Conservation (phyloP, 1,140 invertebrate genomes). For the Lasioglossum baleicum region DNA sequence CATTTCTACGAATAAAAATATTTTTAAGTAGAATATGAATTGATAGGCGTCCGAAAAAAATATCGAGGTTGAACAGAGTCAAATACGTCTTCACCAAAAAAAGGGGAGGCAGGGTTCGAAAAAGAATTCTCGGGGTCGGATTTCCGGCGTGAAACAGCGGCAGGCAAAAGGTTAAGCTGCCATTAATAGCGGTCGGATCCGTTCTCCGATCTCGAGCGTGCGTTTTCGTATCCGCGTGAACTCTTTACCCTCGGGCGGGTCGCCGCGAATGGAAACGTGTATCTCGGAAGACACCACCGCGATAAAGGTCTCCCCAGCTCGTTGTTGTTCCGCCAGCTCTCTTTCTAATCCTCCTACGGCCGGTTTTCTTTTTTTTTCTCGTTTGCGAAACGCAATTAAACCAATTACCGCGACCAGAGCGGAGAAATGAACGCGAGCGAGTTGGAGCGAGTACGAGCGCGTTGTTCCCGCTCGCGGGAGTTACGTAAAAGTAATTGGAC, state of each 20-base stretch:
- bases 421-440: constrained; percentile 70
- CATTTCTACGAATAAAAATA: no score
- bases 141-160: no score
- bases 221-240: background rate
- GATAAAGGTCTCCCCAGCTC: constrained; percentile 20
- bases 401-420: constrained; percentile 75
- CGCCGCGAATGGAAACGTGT: background rate
- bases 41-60: no score
- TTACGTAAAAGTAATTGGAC: constrained; percentile 79
- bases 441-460: no score
- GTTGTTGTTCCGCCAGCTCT: constrained; percentile 16
- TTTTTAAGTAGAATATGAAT: no score
- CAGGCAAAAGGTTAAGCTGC: no score
- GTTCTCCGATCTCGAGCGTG: background rate
- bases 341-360: constrained; percentile 28
- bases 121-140: no score
- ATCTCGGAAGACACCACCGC: constrained; percentile 8
- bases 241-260: background rate
- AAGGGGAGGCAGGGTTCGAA: no score
- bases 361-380: constrained; percentile 30
- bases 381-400: constrained; percentile 76
- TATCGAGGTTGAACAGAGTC: no score
- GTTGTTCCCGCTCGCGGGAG: constrained; percentile 28
- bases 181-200: no score
- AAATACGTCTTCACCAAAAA: no score